Conservation (phyloP, 2,113 vertebrate genomes). For the Rhagologus leucostigma region DNA sequence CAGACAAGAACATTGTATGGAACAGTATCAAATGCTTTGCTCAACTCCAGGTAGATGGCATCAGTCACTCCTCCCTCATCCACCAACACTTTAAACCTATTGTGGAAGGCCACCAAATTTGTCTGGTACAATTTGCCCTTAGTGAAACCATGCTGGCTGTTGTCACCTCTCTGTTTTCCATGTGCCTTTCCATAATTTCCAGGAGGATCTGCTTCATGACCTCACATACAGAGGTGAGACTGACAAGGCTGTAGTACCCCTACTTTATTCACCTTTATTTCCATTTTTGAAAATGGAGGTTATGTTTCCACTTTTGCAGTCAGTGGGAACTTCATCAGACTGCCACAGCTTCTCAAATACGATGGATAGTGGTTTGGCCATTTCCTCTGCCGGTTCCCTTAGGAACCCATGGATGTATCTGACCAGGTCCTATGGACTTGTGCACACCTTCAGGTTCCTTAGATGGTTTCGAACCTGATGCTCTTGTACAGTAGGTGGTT, state of each 20-base stretch:
- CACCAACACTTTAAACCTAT: not conserved
- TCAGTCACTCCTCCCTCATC: not conserved
- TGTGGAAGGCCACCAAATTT: not conserved
- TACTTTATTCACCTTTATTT: not conserved
- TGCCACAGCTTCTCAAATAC: not conserved
- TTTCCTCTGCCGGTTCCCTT: not conserved
- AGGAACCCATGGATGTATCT: not conserved
- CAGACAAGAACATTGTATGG: not conserved
- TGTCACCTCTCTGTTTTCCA: not conserved
- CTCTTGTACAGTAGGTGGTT: not conserved
- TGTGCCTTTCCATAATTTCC: not conserved
- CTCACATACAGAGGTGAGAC: not conserved
- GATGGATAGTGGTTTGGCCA: not conserved
- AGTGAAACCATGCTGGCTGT: not conserved
- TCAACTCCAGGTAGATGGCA: fast-evolving
- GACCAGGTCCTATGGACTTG: too few species aligned
- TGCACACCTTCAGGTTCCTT: not conserved
- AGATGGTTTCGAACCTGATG: not conserved
- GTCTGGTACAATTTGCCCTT: not conserved
- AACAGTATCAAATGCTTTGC: not conserved
- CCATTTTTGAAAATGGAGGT: not conserved
- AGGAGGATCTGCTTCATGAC: not conserved
- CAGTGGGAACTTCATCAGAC: not conserved
- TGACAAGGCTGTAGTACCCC: not conserved
- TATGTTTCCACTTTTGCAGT: not conserved